phyloP scores from a whole-genome alignment of 2,113 vertebrate genomes.

The Halichoeres trimaculatus region DNA sequence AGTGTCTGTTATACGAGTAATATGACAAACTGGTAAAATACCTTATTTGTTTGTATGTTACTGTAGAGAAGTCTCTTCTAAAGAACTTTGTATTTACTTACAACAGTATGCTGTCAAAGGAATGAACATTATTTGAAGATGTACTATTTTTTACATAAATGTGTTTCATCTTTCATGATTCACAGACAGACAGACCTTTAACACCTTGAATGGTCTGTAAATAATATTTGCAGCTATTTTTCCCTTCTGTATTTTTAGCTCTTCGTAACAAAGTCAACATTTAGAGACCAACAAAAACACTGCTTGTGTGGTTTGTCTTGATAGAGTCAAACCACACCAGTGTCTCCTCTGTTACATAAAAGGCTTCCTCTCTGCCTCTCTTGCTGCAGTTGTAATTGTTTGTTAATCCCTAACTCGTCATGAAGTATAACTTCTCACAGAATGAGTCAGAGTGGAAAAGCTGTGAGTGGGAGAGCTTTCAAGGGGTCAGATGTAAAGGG shows the following conservation, averaged over 20 bases:
- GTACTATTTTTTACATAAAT: too few species aligned
- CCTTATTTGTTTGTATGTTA: too few species aligned
- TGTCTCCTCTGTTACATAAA: slow-evolving; percentile 23
- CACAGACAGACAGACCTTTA: too few species aligned
- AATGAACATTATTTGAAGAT: too few species aligned
- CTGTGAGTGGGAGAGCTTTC: slow-evolving; percentile 5
- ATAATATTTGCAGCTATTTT: background rate
- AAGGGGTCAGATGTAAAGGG: slow-evolving; percentile 34
- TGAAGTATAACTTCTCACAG: slow-evolving; percentile 17
- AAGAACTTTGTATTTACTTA: too few species aligned
- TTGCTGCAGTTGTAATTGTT: slow-evolving; percentile 13
- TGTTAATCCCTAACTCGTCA: slow-evolving; percentile 39
- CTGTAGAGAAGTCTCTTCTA: too few species aligned
- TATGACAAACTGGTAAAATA: too few species aligned
- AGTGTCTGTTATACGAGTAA: too few species aligned
- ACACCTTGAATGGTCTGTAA: background rate
- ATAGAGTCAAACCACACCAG: background rate
- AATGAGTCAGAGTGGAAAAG: slow-evolving; percentile 25
- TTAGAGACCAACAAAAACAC: background rate
- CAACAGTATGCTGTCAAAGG: too few species aligned
- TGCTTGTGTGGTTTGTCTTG: background rate
- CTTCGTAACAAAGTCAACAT: background rate
- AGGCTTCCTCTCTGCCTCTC: background rate
- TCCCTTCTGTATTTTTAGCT: background rate
- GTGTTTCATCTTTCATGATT: too few species aligned